These are phyloP conservation scores for Hypercompe scribonia DNA, from an alignment of 2,888 invertebrate species.

Conservation along the genomic window DNA sequence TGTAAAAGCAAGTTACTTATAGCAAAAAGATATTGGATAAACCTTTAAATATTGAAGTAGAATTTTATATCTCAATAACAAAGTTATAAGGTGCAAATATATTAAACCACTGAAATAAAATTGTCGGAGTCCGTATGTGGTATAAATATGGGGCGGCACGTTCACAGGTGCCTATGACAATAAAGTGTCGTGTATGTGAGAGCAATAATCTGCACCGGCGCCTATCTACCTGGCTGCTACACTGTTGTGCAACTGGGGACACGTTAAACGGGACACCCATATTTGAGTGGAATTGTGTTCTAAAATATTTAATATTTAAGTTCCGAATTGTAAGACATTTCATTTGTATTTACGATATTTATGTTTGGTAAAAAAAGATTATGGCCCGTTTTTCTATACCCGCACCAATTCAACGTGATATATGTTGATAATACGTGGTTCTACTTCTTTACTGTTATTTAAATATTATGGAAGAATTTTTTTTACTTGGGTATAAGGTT, in stretches of 20 bases:
- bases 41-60: constrained; percentile 5
- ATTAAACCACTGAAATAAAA: constrained; percentile 23
- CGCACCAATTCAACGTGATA: neutral
- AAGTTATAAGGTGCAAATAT: constrained; percentile 19
- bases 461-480: neutral
- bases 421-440: neutral
- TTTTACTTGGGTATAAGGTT: no score
- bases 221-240: constrained; percentile 30
- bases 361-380: no score
- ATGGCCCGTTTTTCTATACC: neutral
- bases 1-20: neutral
- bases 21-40: constrained; percentile 1
- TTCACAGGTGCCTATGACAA: constrained; percentile 44
- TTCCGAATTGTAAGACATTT: neutral
- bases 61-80: constrained; percentile 15
- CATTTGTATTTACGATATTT: neutral
- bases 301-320: neutral
- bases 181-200: constrained; percentile 46
- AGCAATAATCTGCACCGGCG: constrained; percentile 54
- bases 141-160: constrained; percentile 20
- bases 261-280: neutral
- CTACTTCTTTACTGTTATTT: neutral
- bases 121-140: constrained; percentile 13
- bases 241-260: constrained; percentile 25
- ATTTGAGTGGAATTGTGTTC: neutral